phyloP scores from a whole-genome alignment of 1,140 invertebrate genomes.

The Venturia canescens region DNA sequence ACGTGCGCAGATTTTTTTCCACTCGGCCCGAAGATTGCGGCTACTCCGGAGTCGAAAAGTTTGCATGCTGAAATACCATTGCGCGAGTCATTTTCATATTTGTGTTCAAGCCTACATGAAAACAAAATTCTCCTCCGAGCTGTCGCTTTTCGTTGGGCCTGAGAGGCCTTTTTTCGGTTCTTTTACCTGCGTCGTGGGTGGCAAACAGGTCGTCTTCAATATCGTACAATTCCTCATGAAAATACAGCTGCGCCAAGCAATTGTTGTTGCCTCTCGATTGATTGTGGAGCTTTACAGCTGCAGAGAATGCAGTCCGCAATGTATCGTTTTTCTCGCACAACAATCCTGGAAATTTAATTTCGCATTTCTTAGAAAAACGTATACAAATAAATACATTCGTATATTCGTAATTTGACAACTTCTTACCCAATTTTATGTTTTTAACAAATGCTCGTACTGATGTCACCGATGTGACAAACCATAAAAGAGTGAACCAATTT shows the following conservation, averaged over 20 bases:
- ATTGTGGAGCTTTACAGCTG: conserved; percentile 44
- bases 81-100: too few species aligned
- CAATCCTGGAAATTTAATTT: too few species aligned
- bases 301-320: conserved; percentile 46
- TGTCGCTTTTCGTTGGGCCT: neutral
- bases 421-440: neutral
- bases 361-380: too few species aligned
- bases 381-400: neutral
- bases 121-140: conserved; percentile 5
- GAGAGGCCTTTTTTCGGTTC: neutral
- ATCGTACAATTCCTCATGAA: conserved; percentile 3
- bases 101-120: conserved; percentile 54
- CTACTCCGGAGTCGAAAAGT: conserved; percentile 80
- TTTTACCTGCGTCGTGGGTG: conserved; percentile 38
- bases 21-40: conserved; percentile 91
- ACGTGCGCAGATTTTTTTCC: conserved; percentile 83
- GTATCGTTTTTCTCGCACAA: too few species aligned
- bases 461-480: neutral
- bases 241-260: conserved; percentile 47
- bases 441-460: conserved; percentile 1
- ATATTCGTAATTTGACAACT: neutral
- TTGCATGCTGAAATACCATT: conserved; percentile 78
- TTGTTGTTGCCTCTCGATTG: conserved; percentile 19
- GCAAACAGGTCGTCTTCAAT: conserved; percentile 45
- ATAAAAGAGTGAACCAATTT: neutral